These are phyloP conservation scores for Elephantulus edwardii DNA, from an alignment of 2,113 vertebrate genomes.

Conservation along the genomic window DNA sequence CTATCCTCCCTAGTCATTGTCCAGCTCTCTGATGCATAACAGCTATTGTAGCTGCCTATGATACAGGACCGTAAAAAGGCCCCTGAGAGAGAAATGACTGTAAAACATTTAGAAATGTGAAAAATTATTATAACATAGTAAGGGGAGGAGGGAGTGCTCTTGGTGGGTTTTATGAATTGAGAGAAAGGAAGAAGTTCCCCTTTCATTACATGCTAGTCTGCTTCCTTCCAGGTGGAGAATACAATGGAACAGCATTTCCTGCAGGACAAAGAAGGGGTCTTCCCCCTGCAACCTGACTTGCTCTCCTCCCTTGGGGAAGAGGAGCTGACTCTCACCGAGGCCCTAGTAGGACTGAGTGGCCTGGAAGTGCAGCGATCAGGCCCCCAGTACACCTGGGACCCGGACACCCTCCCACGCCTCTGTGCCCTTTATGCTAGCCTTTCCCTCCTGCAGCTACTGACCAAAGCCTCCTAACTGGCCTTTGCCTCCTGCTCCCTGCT, in stretches of 20 bases:
- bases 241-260: conserved; percentile 63
- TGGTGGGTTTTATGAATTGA: background rate
- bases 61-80: background rate
- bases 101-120: background rate
- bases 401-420: background rate
- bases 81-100: background rate
- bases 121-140: background rate
- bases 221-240: conserved; percentile 71
- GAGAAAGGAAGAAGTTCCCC: background rate
- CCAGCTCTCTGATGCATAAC: too few relatives aligned
- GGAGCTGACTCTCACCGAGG: conserved; percentile 68
- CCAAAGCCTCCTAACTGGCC: conserved; percentile 35
- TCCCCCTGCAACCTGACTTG: background rate
- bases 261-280: accelerated
- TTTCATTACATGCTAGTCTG: conserved; percentile 21
- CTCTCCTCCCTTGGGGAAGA: conserved; percentile 57
- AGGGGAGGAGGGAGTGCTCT: background rate
- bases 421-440: conserved; percentile 76
- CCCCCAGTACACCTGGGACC: conserved; percentile 49
- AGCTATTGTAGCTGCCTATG: too few relatives aligned
- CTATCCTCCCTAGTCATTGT: too few relatives aligned
- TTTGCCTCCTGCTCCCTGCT: background rate
- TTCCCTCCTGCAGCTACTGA: conserved; percentile 62
- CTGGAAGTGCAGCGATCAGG: conserved; percentile 63
- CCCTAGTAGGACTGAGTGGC: conserved; percentile 75